A percentile compares a stretch with the other conserved stretches of the same genome.
Conservation (phyloP, 2,797 vertebrate species). For the Cyprinodon diabolis region DNA sequence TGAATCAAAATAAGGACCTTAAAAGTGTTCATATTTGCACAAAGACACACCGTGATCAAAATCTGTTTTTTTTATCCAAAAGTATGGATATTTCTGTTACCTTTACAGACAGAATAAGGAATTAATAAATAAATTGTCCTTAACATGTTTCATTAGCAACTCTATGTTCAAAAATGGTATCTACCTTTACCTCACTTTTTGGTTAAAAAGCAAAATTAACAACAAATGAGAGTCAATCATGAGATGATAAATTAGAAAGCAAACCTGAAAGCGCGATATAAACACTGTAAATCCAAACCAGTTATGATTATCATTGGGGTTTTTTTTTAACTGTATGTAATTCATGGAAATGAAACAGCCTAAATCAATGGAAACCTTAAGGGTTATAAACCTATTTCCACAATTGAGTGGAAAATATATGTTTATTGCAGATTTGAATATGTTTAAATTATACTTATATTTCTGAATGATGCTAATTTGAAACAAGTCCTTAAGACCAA, state of each 20-base stretch:
- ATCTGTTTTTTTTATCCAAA: constrained; percentile 1
- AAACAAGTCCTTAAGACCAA: constrained; percentile 6
- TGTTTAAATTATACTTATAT: background rate
- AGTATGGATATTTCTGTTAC: background rate
- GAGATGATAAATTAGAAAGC: background rate
- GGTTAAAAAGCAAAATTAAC: background rate
- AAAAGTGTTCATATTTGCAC: constrained; percentile 9
- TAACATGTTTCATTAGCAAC: background rate
- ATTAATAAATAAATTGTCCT: background rate
- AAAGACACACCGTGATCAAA: constrained; percentile 38
- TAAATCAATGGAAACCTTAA: constrained; percentile 8
- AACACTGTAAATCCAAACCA: constrained; percentile 11
- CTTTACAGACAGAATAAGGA: background rate
- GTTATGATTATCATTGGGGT: background rate
- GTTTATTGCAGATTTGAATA: background rate
- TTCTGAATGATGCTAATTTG: background rate
- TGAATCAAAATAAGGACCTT: background rate
- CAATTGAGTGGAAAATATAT: background rate
- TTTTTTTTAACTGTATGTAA: background rate
- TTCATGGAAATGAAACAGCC: background rate
- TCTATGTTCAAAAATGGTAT: constrained; percentile 6
- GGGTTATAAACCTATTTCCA: background rate
- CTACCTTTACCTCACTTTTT: constrained; percentile 20
- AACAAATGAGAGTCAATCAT: background rate
- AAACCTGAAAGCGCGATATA: background rate